Percentiles rank a stretch among this genome's conserved stretches.
Conservation (phyloP, 2,797 vertebrate genomes). For the Harpagifer antarcticus region DNA sequence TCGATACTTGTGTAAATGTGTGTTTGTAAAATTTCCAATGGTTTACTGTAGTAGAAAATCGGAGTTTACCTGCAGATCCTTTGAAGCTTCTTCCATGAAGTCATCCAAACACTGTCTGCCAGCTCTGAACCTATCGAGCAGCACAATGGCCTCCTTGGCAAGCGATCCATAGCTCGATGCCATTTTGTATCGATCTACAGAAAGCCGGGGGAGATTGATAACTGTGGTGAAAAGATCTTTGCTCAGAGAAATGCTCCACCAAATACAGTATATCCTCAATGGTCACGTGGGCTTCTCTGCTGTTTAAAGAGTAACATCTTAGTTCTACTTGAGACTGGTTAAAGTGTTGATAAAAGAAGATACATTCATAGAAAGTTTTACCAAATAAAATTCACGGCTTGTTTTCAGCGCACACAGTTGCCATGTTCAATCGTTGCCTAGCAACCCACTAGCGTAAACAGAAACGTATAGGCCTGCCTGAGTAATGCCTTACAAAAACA, state of each 20-base stretch:
- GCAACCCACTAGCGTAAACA: conserved; percentile 79
- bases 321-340: neutral
- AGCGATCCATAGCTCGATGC: conserved; percentile 79
- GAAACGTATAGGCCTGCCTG: neutral
- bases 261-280: neutral
- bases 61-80: conserved; percentile 84
- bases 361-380: neutral
- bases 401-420: conserved; percentile 36
- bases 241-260: neutral
- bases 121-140: conserved; percentile 85
- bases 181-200: conserved; percentile 77
- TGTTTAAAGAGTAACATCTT: neutral
- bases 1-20: too few relatives aligned
- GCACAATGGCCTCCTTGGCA: conserved; percentile 78
- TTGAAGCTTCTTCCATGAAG: conserved; percentile 82
- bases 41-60: too few relatives aligned
- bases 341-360: neutral
- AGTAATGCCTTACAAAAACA: neutral
- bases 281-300: neutral
- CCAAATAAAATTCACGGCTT: neutral
- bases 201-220: conserved; percentile 16
- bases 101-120: conserved; percentile 84
- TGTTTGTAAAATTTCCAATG: too few relatives aligned
- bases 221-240: neutral
- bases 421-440: conserved; percentile 73